Conservation (phyloP, 2,797 vertebrate genomes). For the Pangasius mekongensis region DNA sequence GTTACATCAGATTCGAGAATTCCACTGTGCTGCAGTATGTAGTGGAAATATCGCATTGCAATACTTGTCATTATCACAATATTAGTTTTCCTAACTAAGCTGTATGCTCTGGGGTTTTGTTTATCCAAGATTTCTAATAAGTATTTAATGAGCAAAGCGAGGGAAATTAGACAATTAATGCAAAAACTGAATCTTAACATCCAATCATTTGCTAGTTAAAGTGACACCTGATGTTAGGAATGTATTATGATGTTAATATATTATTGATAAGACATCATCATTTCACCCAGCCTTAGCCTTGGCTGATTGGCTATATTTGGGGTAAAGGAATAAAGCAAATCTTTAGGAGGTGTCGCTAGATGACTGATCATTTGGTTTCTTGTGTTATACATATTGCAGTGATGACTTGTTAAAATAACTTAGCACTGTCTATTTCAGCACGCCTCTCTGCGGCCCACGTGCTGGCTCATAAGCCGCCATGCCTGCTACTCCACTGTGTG, state of each 20-base stretch:
- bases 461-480: conserved; percentile 54
- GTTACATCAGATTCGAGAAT: neutral
- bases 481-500: conserved; percentile 68
- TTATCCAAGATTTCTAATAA: neutral
- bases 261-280: neutral
- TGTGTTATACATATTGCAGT: neutral
- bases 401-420: neutral
- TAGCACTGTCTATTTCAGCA: conserved; percentile 61
- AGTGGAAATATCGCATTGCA: neutral
- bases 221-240: neutral
- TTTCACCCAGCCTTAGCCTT: neutral
- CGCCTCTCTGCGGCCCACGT: conserved; percentile 64
- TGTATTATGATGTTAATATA: neutral
- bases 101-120: neutral
- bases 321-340: neutral
- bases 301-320: neutral
- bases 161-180: neutral
- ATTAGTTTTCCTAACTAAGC: neutral
- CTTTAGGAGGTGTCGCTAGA: no score
- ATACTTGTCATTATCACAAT: neutral
- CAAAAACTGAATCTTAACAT: neutral
- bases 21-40: neutral
- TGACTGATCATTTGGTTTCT: neutral
- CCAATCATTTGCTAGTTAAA: neutral
- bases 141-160: neutral